A percentile compares a stretch with the other conserved stretches of the same genome.
Conservation (phyloP, 2,113 vertebrate genomes). For the Peromyscus leucopus region DNA sequence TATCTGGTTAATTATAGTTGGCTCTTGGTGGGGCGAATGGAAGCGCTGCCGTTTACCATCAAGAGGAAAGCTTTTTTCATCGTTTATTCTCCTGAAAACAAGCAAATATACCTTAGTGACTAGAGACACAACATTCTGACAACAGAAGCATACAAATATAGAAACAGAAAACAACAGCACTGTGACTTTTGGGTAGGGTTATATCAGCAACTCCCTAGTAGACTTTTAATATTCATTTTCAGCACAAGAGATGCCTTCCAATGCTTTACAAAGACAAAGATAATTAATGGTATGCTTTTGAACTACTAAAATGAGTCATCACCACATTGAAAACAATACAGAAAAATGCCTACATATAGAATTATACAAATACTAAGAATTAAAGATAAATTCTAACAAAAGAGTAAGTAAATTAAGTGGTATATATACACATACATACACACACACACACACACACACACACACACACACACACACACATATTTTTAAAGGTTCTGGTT, state of each 20-base stretch:
- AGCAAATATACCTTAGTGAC: slow-evolving; percentile 72
- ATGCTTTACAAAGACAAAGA: slow-evolving; percentile 6
- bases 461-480: background rate
- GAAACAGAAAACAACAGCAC: background rate
- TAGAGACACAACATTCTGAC: slow-evolving; percentile 50
- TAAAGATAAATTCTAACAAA: slow-evolving; percentile 59
- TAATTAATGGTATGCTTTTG: background rate
- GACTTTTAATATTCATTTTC: slow-evolving; percentile 50
- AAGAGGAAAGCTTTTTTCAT: slow-evolving; percentile 82
- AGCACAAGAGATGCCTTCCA: slow-evolving; percentile 20
- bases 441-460: no score
- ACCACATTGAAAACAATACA: slow-evolving; percentile 19
- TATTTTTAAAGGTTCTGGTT: background rate
- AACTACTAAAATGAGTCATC: slow-evolving; percentile 20
- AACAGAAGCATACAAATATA: slow-evolving; percentile 19
- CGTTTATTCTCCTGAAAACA: slow-evolving; percentile 90
- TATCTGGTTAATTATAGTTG: slow-evolving; percentile 80
- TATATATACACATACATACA: no score
- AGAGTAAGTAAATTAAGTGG: background rate
- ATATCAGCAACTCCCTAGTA: slow-evolving; percentile 30
- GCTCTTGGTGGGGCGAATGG: slow-evolving; percentile 81
- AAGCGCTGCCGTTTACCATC: slow-evolving; percentile 91
- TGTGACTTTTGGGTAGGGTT: slow-evolving; percentile 38
- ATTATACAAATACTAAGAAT: slow-evolving; percentile 25
- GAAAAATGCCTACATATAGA: background rate